Conservation (phyloP, 2,888 invertebrate species). For the Therioaphis trifolii region DNA sequence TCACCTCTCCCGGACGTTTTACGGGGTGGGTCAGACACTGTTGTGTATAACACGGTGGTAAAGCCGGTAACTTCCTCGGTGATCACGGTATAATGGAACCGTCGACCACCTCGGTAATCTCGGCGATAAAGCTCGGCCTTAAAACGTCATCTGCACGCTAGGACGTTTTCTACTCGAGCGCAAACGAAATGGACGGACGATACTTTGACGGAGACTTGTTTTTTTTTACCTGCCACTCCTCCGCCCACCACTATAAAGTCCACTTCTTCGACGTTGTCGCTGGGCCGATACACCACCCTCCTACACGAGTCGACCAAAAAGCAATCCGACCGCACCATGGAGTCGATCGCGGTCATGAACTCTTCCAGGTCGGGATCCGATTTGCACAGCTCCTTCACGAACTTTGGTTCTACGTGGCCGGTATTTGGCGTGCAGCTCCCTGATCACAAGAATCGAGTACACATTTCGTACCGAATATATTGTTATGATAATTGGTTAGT, state of each 20-base stretch:
- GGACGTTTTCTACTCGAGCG: too few species aligned
- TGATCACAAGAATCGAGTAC: not conserved
- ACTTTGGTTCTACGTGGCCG: not conserved
- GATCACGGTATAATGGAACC: too few species aligned
- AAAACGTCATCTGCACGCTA: too few species aligned
- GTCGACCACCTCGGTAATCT: too few species aligned
- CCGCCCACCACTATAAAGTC: conserved; percentile 68
- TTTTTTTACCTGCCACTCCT: conserved; percentile 67
- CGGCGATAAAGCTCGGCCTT: too few species aligned
- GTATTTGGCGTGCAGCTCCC: not conserved
- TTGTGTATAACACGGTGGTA: too few species aligned
- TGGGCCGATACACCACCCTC: conserved; percentile 63
- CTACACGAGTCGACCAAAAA: conserved; percentile 66
- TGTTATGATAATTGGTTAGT: too few species aligned
- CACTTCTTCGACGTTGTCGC: conserved; percentile 62
- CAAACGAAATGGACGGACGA: too few species aligned
- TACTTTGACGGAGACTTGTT: too few species aligned
- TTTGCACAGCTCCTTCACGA: not conserved
- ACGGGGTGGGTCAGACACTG: too few species aligned
- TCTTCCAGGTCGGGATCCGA: conserved; percentile 11
- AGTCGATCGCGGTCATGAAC: conserved; percentile 66
- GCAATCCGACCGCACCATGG: conserved; percentile 66
- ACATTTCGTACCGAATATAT: not conserved
- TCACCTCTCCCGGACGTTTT: too few species aligned
- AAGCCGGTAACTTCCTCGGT: too few species aligned